Evolutionary conservation across 2,113 vertebrate species (phyloP).

Genomic region (Lota lota): DNA sequence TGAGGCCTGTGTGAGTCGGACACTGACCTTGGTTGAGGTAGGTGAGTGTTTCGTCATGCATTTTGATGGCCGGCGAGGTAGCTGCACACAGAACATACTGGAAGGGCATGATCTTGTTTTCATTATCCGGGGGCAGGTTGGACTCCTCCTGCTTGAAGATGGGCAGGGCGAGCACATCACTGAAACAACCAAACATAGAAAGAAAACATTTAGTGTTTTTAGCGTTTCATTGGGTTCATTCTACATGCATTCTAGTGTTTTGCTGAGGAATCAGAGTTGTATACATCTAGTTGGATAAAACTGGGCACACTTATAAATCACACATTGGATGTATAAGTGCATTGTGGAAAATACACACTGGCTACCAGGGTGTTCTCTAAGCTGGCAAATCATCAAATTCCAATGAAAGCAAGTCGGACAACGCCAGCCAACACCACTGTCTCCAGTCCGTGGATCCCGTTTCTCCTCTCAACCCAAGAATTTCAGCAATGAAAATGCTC

Average conservation of each 20-base stretch:
- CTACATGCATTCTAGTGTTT: no score
- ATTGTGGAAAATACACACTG: conserved; percentile 10
- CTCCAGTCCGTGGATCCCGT: conserved; percentile 25
- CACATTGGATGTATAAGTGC: not conserved
- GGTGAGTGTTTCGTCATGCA: conserved; percentile 96
- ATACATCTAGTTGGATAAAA: not conserved
- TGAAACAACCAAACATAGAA: conserved; percentile 49
- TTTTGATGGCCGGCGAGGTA: conserved; percentile 94
- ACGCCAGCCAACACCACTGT: conserved; percentile 47
- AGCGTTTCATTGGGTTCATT: no score
- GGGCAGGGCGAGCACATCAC: conserved; percentile 94
- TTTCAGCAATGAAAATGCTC: conserved; percentile 27
- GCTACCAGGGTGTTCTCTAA: conserved; percentile 11
- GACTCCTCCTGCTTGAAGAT: conserved; percentile 99
- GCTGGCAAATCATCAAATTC: conserved; percentile 34
- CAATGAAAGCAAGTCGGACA: conserved; percentile 16
- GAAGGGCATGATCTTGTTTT: conserved; percentile 94
- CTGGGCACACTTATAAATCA: not conserved
- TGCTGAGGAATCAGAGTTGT: not conserved
- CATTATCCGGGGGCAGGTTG: conserved; percentile 84
- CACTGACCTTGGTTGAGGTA: conserved; percentile 97
- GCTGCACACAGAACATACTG: conserved; percentile 96
- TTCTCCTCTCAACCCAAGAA: conserved; percentile 48
- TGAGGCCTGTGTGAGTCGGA: conserved; percentile 2
- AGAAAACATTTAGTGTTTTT: not conserved